phyloP scores from a whole-genome alignment of 2,888 invertebrate species.

The Rotaria macrura region DNA sequence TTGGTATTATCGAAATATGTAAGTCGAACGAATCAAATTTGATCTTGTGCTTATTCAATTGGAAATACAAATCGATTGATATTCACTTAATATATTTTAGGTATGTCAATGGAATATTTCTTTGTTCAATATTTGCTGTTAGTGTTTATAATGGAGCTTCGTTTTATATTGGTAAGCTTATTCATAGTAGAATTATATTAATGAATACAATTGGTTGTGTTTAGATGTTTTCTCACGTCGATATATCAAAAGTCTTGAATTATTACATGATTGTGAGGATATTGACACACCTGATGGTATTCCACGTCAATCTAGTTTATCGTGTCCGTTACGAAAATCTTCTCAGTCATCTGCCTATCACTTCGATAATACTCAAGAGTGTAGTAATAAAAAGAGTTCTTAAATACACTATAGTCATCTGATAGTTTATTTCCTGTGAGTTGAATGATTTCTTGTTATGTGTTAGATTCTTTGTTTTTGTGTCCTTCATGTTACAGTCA shows the following conservation, averaged over 20 bases:
- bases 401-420: too few relatives aligned
- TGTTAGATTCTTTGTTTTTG: too few relatives aligned
- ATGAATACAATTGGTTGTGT: neutral
- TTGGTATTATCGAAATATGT: conserved; percentile 14
- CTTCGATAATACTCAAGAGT: neutral
- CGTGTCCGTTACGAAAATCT: neutral
- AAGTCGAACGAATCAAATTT: neutral
- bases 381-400: neutral
- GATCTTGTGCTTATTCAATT: too few relatives aligned
- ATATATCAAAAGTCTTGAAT: conserved; percentile 6
- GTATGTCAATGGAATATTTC: neutral
- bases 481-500: too few relatives aligned
- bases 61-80: too few relatives aligned
- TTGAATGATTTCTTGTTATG: too few relatives aligned
- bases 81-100: neutral
- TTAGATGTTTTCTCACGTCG: conserved; percentile 17
- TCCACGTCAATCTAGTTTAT: neutral
- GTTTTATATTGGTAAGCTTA: neutral
- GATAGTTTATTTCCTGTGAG: too few relatives aligned
- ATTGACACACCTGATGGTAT: neutral
- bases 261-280: neutral
- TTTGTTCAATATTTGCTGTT: conserved; percentile 13
- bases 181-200: neutral
- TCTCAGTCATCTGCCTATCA: neutral
- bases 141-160: conserved; percentile 16